These are phyloP conservation scores for Cassiopea andromeda DNA, from an alignment of 30 jellyfish, hydroid and myxozoan species.

Conservation along the genomic window DNA sequence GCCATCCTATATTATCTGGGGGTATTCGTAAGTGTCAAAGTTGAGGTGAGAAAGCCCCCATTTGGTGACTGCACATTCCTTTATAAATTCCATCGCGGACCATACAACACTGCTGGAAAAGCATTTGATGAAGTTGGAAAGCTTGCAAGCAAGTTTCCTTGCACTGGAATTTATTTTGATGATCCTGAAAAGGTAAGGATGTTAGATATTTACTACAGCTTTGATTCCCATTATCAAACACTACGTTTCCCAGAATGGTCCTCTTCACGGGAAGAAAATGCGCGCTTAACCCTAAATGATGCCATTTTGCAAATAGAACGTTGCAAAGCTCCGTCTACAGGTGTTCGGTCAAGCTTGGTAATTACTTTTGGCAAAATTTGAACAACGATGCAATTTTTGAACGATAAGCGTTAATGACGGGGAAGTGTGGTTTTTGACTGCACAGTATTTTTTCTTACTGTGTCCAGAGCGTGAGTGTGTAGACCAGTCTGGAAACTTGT, in stretches of 20 bases:
- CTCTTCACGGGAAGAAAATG: background rate
- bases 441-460: too few species aligned
- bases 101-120: constrained; percentile 57
- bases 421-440: too few species aligned
- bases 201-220: background rate
- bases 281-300: background rate
- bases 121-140: constrained; percentile 62
- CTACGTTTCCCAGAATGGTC: too few species aligned
- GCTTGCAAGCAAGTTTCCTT: constrained; percentile 14
- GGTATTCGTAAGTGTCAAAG: constrained; percentile 43
- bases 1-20: constrained; percentile 41
- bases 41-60: constrained; percentile 65
- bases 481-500: background rate
- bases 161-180: constrained; percentile 68
- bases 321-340: too few species aligned
- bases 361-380: too few species aligned
- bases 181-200: constrained; percentile 67
- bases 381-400: too few species aligned
- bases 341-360: too few species aligned
- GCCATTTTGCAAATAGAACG: too few species aligned
- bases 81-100: constrained; percentile 64
- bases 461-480: background rate
- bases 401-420: too few species aligned
- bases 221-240: too few species aligned
- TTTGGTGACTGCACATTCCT: constrained; percentile 55